Evolutionary conservation across 2,888 invertebrate species (phyloP).

Genomic region (Kryphioiulus occultus): DNA sequence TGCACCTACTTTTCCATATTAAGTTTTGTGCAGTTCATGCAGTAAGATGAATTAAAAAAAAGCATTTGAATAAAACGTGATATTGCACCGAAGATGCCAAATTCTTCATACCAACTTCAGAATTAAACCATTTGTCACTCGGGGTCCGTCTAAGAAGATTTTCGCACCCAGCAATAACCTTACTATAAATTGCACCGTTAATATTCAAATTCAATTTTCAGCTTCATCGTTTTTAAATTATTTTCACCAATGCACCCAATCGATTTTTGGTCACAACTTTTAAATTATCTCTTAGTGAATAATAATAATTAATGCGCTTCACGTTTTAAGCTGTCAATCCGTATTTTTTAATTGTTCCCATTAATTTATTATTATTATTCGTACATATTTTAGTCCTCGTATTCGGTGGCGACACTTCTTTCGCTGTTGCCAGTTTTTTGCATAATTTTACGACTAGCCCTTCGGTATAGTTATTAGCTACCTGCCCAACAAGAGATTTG

Average conservation of each 20-base stretch:
- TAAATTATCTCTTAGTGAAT: neutral
- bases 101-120: neutral
- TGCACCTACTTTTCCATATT: no score
- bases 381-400: neutral
- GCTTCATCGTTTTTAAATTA: neutral
- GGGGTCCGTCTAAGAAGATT: neutral
- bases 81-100: neutral
- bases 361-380: constrained; percentile 7
- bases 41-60: no score
- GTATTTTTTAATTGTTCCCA: neutral
- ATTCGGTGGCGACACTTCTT: neutral
- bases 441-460: neutral
- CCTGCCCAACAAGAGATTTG: neutral
- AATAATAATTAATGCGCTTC: no score
- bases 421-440: neutral
- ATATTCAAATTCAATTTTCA: neutral
- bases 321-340: neutral
- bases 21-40: no score
- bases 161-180: neutral
- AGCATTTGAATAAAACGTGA: neutral
- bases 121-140: neutral
- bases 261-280: neutral
- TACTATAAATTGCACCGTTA: neutral
- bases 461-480: neutral
- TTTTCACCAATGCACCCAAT: neutral